phyloP scores from a whole-genome alignment of 2,888 invertebrate species.

The Melanostoma scalare region DNA sequence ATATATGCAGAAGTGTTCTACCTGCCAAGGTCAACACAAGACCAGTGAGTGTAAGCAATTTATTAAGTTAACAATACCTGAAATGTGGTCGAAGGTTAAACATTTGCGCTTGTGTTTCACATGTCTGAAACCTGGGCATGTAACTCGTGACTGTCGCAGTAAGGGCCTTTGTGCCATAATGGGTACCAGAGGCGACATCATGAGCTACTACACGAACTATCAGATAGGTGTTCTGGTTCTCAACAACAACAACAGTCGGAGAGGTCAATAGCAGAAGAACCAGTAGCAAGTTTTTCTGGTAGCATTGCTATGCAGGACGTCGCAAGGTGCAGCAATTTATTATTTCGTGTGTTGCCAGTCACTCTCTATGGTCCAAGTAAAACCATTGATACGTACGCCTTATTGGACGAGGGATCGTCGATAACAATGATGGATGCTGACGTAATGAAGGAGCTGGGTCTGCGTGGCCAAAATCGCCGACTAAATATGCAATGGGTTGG shows the following conservation, averaged over 20 bases:
- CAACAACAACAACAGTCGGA: not conserved
- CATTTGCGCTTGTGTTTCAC: conserved; percentile 5
- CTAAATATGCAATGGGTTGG: conserved; percentile 70
- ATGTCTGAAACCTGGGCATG: conserved; percentile 29
- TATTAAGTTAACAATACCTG: too few species aligned
- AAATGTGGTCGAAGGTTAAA: too few species aligned
- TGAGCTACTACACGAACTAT: conserved; percentile 12
- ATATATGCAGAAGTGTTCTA: too few species aligned
- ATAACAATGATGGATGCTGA: conserved; percentile 53
- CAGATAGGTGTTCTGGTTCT: not conserved
- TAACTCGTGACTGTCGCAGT: conserved; percentile 7
- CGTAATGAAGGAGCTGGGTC: conserved; percentile 47
- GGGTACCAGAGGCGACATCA: conserved; percentile 27
- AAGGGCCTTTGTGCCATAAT: not conserved
- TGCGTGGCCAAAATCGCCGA: conserved; percentile 42
- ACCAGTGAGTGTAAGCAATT: too few species aligned
- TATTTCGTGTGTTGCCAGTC: conserved; percentile 53
- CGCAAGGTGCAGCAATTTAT: conserved; percentile 1
- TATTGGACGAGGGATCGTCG: conserved; percentile 60
- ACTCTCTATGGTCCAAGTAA: conserved; percentile 39
- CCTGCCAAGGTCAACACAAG: too few species aligned
- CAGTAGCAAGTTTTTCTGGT: not conserved
- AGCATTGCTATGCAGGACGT: not conserved
- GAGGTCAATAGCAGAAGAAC: not conserved
- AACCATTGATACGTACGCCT: conserved; percentile 27